phyloP scores from a whole-genome alignment of 2,888 invertebrate genomes.

The Pteria penguin region DNA sequence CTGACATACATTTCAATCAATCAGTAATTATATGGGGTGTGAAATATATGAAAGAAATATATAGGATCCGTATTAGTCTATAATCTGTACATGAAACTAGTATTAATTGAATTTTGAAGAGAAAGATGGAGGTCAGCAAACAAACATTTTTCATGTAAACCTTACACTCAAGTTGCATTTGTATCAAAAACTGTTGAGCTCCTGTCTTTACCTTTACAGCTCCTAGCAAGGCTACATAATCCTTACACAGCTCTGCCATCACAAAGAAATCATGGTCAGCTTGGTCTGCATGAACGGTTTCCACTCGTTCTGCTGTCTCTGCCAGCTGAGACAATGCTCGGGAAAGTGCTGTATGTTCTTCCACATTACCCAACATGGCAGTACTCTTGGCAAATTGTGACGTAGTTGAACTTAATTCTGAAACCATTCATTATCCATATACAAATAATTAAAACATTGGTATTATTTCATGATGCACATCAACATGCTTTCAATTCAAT shows the following conservation, averaged over 20 bases:
- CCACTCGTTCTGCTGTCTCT: conserved; percentile 89
- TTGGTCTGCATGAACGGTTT: conserved; percentile 90
- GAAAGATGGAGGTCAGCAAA: too few species aligned
- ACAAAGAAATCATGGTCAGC: conserved; percentile 96
- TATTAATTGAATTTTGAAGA: too few species aligned
- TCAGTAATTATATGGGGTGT: too few species aligned
- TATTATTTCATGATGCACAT: not conserved
- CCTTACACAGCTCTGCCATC: conserved; percentile 95
- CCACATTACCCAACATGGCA: conserved; percentile 94
- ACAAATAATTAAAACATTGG: conserved; percentile 5
- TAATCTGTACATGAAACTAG: too few species aligned
- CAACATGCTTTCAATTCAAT: not conserved
- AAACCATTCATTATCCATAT: too few species aligned
- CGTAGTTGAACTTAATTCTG: conserved; percentile 74
- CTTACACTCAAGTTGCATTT: too few species aligned
- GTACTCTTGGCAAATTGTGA: conserved; percentile 89
- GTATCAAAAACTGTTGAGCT: too few species aligned
- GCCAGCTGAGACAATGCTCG: conserved; percentile 93
- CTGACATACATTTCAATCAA: too few species aligned
- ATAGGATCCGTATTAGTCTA: too few species aligned
- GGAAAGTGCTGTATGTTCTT: conserved; percentile 94
- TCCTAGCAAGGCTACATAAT: conserved; percentile 94
- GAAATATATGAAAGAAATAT: too few species aligned
- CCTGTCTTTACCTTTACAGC: conserved; percentile 94
- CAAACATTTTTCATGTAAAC: too few species aligned